Evolutionary conservation across 2,113 vertebrate genomes (phyloP).

Genomic region (Montifringilla adamsi): DNA sequence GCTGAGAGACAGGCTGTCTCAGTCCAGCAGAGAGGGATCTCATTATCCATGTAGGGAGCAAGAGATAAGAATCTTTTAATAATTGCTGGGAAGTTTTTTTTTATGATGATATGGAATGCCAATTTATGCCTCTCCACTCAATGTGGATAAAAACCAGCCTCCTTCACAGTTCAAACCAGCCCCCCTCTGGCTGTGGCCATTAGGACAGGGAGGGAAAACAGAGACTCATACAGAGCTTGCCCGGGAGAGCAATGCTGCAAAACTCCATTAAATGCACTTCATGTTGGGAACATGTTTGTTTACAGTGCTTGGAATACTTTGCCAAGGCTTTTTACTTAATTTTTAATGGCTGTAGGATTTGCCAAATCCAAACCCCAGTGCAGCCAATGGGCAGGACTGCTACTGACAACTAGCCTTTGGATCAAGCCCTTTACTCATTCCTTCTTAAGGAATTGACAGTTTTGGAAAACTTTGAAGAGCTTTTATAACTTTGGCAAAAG

Average conservation of each 20-base stretch:
- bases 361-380: neutral
- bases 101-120: constrained; percentile 81
- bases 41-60: constrained; percentile 83
- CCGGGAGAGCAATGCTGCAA: constrained; percentile 58
- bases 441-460: neutral
- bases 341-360: constrained; percentile 23
- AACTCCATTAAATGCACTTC: constrained; percentile 52
- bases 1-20: constrained; percentile 84
- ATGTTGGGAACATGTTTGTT: constrained; percentile 52
- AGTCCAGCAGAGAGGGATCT: constrained; percentile 83
- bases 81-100: constrained; percentile 82
- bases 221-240: constrained; percentile 69
- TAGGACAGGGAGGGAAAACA: constrained; percentile 68
- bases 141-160: constrained; percentile 72
- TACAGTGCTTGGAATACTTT: constrained; percentile 16
- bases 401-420: neutral
- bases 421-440: neutral
- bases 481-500: neutral
- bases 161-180: constrained; percentile 60
- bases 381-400: neutral
- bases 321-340: constrained; percentile 32
- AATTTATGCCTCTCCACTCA: constrained; percentile 76
- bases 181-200: constrained; percentile 69
- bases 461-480: neutral
- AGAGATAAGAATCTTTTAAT: constrained; percentile 88